Base-by-base conservation (phyloP, 92 coral and sea anemone genomes). In the Isaurus tuberculatus region DNA sequence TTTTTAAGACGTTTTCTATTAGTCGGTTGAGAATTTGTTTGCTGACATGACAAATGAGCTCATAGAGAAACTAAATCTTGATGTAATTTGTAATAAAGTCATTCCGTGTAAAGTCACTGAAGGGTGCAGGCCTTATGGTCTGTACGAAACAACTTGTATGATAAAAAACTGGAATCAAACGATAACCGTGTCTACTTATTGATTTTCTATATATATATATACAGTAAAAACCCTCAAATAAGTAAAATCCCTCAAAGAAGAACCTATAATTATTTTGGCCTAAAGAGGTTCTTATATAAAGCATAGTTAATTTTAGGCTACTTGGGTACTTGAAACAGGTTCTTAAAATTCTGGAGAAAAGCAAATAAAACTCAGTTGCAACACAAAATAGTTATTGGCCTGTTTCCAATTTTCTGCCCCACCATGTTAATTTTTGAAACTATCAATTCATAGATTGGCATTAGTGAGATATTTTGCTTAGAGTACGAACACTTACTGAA, bases 161-260 rank as follows among this genome's bases (percentile, higher is more conserved):
- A n/a, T n/a, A n/a, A n/a, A n/a, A n/a, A n/a, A n/a, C n/a, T n/a
- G n/a, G n/a, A n/a, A n/a, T n/a, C n/a, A n/a, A n/a, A n/a, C n/a
- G n/a, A n/a, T n/a, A n/a, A n/a, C n/a, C n/a, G n/a, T n/a, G n/a
- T n/a, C n/a, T n/a, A n/a, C n/a, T n/a, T n/a, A n/a, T n/a, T n/a
- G n/a, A n/a, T n/a, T 51, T 17, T 53, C 17, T 51, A 53, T 53
- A 53, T n/a, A 53, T 19, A 17, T 20, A 53, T 53, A 53, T 53
- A 53, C 61, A 53, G 61, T 53, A 53, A 53, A 53, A 53, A 53
- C 61, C 61, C 61, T 53, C 61, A 53, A 53, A 53, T 51, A 51
- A 51, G 60, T 51, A 51, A 51, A 51, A 51, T 51, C 60, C 60
- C 60, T 51, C 60, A 51, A 51, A 51, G 25, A 53, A 53, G 25